A percentile compares a stretch with the other conserved stretches of the same genome.
phyloP scores from a whole-genome alignment of 1,140 invertebrate genomes.

The Cydia strobilella region DNA sequence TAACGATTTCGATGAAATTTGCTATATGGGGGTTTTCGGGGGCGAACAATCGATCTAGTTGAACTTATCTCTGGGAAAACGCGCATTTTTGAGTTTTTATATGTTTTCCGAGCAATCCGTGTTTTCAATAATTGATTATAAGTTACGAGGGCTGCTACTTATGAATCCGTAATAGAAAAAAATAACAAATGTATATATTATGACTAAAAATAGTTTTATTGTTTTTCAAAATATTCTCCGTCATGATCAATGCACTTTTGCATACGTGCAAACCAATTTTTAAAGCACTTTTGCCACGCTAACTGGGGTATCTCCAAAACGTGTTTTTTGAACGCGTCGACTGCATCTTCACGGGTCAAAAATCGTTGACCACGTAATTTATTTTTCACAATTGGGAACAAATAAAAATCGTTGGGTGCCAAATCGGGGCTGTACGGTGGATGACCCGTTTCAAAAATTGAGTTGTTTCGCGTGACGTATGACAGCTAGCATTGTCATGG shows the following conservation, averaged over 20 bases:
- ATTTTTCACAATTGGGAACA: neutral
- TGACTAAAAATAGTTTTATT: neutral
- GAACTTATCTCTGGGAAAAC: too few relatives aligned
- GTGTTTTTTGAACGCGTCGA: neutral
- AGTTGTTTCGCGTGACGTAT: constrained; percentile 16
- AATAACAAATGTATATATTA: neutral
- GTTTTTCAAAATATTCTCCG: neutral
- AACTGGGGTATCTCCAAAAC: neutral
- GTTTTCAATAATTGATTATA: too few relatives aligned
- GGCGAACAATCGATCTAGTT: too few relatives aligned
- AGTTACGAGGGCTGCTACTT: neutral
- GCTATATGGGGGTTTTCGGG: too few relatives aligned
- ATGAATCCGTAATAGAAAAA: neutral
- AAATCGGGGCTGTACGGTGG: neutral
- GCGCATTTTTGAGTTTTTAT: too few relatives aligned
- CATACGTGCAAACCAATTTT: neutral
- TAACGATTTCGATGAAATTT: too few relatives aligned
- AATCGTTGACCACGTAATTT: neutral
- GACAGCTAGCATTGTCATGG: neutral
- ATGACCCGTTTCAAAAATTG: neutral
- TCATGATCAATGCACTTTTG: constrained; percentile 3
- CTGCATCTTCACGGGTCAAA: neutral
- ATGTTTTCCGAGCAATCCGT: too few relatives aligned
- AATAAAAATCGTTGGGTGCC: constrained; percentile 8
- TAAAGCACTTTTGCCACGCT: neutral